These are phyloP conservation scores for Lathamus discolor DNA, from an alignment of 2,113 vertebrate species.

Conservation along the genomic window DNA sequence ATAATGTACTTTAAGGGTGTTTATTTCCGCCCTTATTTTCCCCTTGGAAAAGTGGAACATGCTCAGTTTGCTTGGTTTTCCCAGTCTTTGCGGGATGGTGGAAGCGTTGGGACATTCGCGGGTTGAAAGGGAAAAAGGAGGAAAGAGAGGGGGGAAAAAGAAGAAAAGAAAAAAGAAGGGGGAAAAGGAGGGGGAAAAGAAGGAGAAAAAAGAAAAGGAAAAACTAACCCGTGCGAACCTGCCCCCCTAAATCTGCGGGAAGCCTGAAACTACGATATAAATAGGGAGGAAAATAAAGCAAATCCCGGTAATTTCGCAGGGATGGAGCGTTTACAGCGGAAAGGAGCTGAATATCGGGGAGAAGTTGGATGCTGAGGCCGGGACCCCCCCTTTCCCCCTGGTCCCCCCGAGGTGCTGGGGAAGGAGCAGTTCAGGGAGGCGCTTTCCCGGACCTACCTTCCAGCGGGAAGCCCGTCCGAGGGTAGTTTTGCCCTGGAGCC, in stretches of 20 bases:
- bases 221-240: background rate
- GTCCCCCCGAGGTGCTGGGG: background rate
- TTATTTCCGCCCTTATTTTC: background rate
- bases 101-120: background rate
- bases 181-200: background rate
- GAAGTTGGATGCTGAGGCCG: background rate
- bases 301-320: background rate
- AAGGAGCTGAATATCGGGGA: background rate
- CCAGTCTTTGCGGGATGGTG: background rate
- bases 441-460: slow-evolving; percentile 85
- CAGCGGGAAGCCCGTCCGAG: slow-evolving; percentile 92
- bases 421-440: background rate
- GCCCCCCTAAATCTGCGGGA: background rate
- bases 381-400: background rate
- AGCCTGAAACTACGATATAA: background rate
- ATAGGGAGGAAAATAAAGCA: too few species aligned
- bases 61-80: fast-evolving
- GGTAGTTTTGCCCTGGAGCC: slow-evolving; percentile 94
- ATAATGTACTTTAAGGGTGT: background rate
- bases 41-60: background rate
- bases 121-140: background rate
- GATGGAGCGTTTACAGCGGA: background rate
- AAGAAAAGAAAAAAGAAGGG: too few species aligned
- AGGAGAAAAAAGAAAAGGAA: background rate
- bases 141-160: background rate